Evolutionary conservation across 2,113 vertebrate species (phyloP).

Genomic region (Rousettus leschenaultii): DNA sequence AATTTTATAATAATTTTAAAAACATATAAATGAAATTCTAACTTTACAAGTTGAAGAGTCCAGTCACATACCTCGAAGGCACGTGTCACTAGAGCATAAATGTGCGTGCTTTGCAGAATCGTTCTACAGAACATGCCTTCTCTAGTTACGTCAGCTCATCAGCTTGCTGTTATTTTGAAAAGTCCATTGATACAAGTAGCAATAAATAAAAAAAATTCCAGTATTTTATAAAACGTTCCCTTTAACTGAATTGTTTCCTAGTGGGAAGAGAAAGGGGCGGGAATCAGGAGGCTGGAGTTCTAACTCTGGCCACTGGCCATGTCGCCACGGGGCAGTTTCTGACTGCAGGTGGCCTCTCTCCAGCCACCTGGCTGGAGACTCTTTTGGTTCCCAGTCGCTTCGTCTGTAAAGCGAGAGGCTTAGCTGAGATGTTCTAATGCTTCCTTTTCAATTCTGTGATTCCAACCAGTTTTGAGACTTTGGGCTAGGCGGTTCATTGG

Average conservation of each 20-base stretch:
- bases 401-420: background rate
- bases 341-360: background rate
- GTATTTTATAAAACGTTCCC: background rate
- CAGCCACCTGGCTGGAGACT: background rate
- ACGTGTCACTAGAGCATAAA: background rate
- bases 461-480: background rate
- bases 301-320: background rate
- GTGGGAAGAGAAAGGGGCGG: background rate
- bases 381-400: background rate
- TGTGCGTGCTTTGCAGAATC: fast-evolving
- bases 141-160: background rate
- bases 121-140: fast-evolving
- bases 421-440: background rate
- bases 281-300: background rate
- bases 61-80: background rate
- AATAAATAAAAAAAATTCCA: background rate
- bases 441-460: background rate
- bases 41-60: background rate
- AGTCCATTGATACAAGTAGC: background rate
- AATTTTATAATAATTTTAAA: background rate
- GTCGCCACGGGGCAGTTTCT: background rate
- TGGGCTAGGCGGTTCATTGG: background rate
- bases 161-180: background rate
- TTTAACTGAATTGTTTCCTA: background rate
- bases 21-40: background rate